A percentile compares a stretch with the other conserved stretches of the same genome.
Conservation (phyloP, 2,888 invertebrate genomes). For the Macrosiphum euphorbiae region DNA sequence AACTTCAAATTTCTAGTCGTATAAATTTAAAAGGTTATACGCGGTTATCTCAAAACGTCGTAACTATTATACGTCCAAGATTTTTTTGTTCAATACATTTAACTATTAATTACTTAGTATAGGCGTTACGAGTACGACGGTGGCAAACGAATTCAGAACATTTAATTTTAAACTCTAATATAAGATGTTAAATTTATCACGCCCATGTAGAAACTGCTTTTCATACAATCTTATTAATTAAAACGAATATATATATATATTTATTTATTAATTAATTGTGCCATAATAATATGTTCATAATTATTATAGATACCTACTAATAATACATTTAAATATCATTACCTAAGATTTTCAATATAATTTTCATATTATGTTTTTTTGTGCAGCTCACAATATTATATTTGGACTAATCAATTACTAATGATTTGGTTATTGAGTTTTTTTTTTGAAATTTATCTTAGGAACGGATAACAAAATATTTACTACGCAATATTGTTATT, state of each 20-base stretch:
- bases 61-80: neutral
- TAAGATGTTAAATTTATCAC: neutral
- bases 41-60: neutral
- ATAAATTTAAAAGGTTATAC: neutral
- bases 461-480: neutral
- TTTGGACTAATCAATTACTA: neutral
- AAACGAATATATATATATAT: neutral
- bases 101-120: neutral
- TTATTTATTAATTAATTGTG: neutral
- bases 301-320: neutral
- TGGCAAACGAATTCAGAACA: neutral
- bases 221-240: neutral
- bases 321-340: neutral
- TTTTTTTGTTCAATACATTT: neutral
- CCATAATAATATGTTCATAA: neutral
- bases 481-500: neutral
- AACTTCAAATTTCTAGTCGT: neutral
- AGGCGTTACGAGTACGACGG: fast-evolving
- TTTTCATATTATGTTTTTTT: neutral
- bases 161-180: neutral
- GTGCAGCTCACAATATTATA: neutral
- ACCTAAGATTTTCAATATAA: neutral
- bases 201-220: neutral
- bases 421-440: neutral
- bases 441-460: neutral